A percentile compares a stretch with the other conserved stretches of the same genome.
phyloP scores from a whole-genome alignment of 37 sponge, comb jelly and placozoan genomes.

The Crambe crambe region DNA sequence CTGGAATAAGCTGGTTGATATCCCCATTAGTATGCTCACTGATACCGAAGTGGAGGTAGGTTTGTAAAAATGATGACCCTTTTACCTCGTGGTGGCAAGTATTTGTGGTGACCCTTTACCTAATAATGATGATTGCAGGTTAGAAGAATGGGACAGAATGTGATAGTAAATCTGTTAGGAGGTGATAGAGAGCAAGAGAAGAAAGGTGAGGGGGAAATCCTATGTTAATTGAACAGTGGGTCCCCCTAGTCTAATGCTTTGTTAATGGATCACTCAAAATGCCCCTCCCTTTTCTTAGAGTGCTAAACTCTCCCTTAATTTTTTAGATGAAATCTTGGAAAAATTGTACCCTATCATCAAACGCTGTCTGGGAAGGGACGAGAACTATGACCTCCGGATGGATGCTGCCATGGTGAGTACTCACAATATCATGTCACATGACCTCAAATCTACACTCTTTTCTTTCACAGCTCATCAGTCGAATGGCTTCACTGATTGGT shows the following conservation, averaged over 20 bases:
- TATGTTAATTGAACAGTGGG: not conserved
- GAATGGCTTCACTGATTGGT: constrained; percentile 33
- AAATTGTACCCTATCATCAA: constrained; percentile 33
- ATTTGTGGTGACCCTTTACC: not conserved
- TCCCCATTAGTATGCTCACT: not conserved
- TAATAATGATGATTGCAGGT: not conserved
- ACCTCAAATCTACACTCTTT: not conserved
- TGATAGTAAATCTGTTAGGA: not conserved
- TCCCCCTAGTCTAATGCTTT: not conserved
- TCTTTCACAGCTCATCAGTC: constrained; percentile 46
- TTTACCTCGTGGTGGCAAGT: too few species aligned
- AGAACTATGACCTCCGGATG: constrained; percentile 55
- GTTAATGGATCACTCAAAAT: not conserved
- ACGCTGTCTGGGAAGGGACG: constrained; percentile 44
- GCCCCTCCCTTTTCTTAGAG: too few species aligned
- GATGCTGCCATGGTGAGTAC: constrained; percentile 43
- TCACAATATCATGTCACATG: not conserved
- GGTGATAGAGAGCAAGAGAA: not conserved
- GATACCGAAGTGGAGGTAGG: not conserved
- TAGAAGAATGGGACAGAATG: not conserved
- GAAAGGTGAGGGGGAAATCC: not conserved
- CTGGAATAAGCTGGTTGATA: not conserved
- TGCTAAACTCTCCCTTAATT: not conserved
- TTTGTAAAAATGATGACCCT: not conserved
- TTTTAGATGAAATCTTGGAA: constrained; percentile 5